A percentile compares a stretch with the other conserved stretches of the same genome.
Conservation (phyloP, 2,797 vertebrate genomes). For the Ctenopoma kingsleyae region DNA sequence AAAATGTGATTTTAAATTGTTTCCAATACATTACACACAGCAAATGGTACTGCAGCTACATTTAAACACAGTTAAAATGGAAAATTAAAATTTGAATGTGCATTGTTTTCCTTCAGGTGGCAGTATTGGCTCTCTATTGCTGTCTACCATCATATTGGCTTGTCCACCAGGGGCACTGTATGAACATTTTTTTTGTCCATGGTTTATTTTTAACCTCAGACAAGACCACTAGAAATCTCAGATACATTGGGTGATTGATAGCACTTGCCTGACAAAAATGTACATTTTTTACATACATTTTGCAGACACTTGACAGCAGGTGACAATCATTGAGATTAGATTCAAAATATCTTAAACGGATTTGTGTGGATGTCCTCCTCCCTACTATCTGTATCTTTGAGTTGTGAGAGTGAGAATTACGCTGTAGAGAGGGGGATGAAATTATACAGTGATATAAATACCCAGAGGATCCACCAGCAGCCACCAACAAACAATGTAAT, state of each 20-base stretch:
- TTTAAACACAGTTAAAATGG: constrained; percentile 49
- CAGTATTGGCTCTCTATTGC: constrained; percentile 62
- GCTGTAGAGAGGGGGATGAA: constrained; percentile 44
- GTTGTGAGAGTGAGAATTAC: constrained; percentile 60
- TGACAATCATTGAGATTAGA: constrained; percentile 55
- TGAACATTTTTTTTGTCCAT: constrained; percentile 17
- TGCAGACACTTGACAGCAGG: constrained; percentile 37
- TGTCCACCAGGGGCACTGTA: constrained; percentile 58
- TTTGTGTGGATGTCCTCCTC: constrained; percentile 57
- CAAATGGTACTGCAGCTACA: constrained; percentile 55
- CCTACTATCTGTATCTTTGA: constrained; percentile 38
- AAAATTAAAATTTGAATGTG: constrained; percentile 6
- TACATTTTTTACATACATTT: constrained; percentile 31
- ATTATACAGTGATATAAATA: constrained; percentile 63
- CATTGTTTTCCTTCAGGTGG: constrained; percentile 69
- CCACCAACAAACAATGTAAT: constrained; percentile 65
- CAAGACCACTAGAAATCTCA: constrained; percentile 36
- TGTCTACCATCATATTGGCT: not conserved
- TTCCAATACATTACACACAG: constrained; percentile 75
- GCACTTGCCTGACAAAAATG: constrained; percentile 25
- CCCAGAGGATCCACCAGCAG: constrained; percentile 61
- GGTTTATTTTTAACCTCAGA: constrained; percentile 48
- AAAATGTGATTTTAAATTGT: constrained; percentile 67
- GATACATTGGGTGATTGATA: constrained; percentile 46
- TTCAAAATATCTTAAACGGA: constrained; percentile 67